Evolutionary conservation across 2,113 vertebrate genomes (phyloP).

Genomic region (Lamprologus speciosus): DNA sequence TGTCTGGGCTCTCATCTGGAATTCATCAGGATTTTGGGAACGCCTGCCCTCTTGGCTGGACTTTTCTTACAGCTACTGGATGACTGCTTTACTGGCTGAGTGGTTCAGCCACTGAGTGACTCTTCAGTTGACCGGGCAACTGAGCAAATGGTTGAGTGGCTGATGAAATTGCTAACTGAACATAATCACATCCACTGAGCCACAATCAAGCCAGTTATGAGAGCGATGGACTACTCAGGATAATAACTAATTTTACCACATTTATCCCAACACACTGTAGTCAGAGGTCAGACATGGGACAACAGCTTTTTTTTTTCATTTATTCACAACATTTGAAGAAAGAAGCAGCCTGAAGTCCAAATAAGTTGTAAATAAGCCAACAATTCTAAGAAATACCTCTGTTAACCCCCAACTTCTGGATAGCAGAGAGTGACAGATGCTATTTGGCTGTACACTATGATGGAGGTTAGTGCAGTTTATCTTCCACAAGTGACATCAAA

Average conservation of each 20-base stretch:
- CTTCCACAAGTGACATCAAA: not conserved
- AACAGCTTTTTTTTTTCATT: not conserved
- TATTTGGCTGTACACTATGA: not conserved
- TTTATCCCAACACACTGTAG: not conserved
- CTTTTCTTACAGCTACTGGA: constrained; percentile 10
- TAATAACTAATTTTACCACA: not conserved
- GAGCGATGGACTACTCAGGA: not conserved
- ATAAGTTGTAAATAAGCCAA: not conserved
- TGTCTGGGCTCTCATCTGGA: constrained; percentile 62
- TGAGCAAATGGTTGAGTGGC: not conserved
- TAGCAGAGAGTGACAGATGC: not conserved
- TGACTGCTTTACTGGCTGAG: not conserved
- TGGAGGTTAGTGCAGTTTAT: not conserved
- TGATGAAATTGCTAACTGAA: not conserved
- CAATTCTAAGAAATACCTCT: not conserved
- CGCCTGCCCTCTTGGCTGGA: constrained; percentile 22
- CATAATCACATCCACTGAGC: not conserved
- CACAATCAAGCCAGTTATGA: not conserved
- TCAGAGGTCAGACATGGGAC: not conserved
- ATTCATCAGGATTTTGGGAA: constrained; percentile 44
- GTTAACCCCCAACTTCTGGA: not conserved
- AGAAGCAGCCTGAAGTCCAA: not conserved
- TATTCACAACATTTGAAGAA: not conserved
- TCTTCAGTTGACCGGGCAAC: not conserved
- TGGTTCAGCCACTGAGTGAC: not conserved